These are phyloP conservation scores for Cinara cedri DNA, from an alignment of 2,888 invertebrate species.

Conservation along the genomic window DNA sequence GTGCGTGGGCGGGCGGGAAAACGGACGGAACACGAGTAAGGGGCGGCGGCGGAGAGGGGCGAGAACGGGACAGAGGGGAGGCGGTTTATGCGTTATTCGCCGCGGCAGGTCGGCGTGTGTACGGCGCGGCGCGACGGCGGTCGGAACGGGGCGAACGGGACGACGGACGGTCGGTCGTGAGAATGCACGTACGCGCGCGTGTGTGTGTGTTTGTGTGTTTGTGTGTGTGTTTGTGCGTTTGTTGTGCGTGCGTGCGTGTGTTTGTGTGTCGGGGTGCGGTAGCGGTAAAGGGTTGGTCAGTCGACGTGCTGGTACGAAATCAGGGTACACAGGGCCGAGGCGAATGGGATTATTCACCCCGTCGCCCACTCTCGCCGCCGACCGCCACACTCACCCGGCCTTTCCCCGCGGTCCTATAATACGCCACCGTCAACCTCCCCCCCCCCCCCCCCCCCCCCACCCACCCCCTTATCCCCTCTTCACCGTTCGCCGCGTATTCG, in stretches of 20 bases:
- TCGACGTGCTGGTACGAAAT: slow-evolving; percentile 50
- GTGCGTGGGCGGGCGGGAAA: neutral
- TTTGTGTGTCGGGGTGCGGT: neutral
- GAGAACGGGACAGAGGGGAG: neutral
- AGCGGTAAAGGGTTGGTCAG: slow-evolving; percentile 51
- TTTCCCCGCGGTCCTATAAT: neutral
- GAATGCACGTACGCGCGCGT: neutral
- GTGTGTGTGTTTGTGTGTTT: neutral
- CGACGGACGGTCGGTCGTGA: neutral
- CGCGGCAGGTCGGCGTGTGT: slow-evolving; percentile 31
- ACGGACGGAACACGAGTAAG: neutral
- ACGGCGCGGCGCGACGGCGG: neutral
- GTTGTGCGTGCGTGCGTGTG: neutral
- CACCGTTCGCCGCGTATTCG: slow-evolving; percentile 1
- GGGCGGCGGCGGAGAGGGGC: slow-evolving; percentile 20
- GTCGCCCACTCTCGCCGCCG: slow-evolving; percentile 23
- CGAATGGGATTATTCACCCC: slow-evolving; percentile 56
- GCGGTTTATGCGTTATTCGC: slow-evolving; percentile 26
- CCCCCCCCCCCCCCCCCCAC: neutral
- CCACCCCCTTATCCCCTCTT: slow-evolving; percentile 12
- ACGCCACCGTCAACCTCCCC: neutral
- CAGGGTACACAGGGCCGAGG: slow-evolving; percentile 65
- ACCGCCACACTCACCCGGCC: slow-evolving; percentile 9
- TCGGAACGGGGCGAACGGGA: slow-evolving; percentile 12
- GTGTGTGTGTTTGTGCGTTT: neutral